Base-by-base conservation (phyloP, 2,113 vertebrate genomes). In the Alces alces region DNA sequence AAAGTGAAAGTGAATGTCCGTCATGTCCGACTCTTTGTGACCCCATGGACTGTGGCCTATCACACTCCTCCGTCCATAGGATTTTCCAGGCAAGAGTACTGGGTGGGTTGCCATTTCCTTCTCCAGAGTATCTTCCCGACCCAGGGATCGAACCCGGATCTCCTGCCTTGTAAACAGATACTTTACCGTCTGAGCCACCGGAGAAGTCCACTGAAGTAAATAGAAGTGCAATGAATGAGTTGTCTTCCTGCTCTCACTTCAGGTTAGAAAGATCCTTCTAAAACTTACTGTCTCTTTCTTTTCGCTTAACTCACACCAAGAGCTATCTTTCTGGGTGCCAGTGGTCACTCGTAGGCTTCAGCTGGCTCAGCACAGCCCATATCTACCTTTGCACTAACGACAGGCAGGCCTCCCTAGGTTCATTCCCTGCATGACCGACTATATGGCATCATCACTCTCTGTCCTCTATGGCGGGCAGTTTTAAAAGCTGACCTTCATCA, bases 1-100 rank as follows among this genome's bases (percentile, higher is more conserved):
- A 83, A 55, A 55, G 54, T 21, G 54, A 85, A 70, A 39, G 66
- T 39, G 66, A 70, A 39, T 2, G 5, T 70, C 19, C 36, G 17
- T 70, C 17, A 0, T 36, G n/a, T 70, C n/a, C 0, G 0, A 70
- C 17, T 70, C 17, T 36, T 36, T 21, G 1, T 1, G 4, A 70
- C n/a, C 17, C n/a, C 17, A 70, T 36, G 17, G 64, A 21, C 64
- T 70, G 17, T 70, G 11, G 17, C n/a, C 66, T 70, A 12, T 9
- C 19, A 70, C 0, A 1, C 36, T 70, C n/a, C 66, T 39, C n/a
- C 12, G 5, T 70, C n/a, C n/a, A 23, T 36, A n/a, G 19, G 64
- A 36, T 70, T 36, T 36, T 70, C 64, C 19, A 70, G 66, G 19
- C n/a, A 70, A 39, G n/a, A 70, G n/a, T 39, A 70, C 10, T 70